These are phyloP conservation scores for Rhimphoctona megacephalus DNA, from an alignment of 2,888 invertebrate species.

Conservation along the genomic window DNA sequence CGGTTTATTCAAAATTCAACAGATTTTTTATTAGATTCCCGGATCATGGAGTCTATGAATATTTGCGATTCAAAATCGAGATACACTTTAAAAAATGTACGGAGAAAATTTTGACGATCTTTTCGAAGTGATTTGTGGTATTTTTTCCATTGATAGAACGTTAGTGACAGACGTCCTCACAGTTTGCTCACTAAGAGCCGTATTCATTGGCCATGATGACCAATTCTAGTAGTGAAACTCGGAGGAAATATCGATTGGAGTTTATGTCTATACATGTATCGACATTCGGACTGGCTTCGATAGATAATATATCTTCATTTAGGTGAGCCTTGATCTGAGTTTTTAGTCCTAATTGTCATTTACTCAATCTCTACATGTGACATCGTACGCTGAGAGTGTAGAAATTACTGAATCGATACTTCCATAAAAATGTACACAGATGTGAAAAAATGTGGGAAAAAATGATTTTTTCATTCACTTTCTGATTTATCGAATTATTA, in stretches of 20 bases:
- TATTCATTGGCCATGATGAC: neutral
- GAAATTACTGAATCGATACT: neutral
- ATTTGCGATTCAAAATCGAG: too few relatives aligned
- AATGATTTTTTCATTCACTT: neutral
- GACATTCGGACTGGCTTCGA: slow-evolving; percentile 38
- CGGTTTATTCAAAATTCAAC: too few relatives aligned
- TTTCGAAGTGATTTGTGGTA: too few relatives aligned
- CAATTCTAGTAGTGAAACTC: neutral
- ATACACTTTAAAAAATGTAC: too few relatives aligned
- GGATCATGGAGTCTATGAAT: too few relatives aligned
- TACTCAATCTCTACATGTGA: slow-evolving; percentile 14
- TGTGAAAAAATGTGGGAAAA: neutral
- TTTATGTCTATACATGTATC: slow-evolving; percentile 10
- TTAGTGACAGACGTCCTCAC: neutral
- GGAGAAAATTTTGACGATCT: too few relatives aligned
- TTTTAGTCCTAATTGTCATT: slow-evolving; percentile 38
- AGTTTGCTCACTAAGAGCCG: neutral
- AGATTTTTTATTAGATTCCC: too few relatives aligned
- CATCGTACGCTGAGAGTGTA: neutral
- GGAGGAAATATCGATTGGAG: neutral
- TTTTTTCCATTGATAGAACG: neutral
- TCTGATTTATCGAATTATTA: neutral
- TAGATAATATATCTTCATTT: slow-evolving; percentile 60
- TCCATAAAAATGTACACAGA: neutral
- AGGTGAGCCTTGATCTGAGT: slow-evolving; percentile 2